These are phyloP conservation scores for Balaeniceps rex DNA, from an alignment of 2,113 vertebrate genomes.

Conservation along the genomic window DNA sequence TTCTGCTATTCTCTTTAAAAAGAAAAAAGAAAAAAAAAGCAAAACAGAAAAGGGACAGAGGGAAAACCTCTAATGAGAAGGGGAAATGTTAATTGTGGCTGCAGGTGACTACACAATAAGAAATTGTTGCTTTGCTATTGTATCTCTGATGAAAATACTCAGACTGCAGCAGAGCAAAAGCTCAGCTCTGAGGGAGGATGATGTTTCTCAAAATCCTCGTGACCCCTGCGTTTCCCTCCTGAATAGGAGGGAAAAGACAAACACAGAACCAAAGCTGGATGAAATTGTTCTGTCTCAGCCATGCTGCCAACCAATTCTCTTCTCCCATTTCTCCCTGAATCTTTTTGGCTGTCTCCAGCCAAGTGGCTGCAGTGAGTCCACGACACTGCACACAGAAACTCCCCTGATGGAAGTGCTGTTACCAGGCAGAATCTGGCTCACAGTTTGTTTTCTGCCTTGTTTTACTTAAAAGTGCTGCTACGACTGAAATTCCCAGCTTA, in stretches of 20 bases:
- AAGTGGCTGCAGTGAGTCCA: background rate
- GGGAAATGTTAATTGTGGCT: slow-evolving; percentile 26
- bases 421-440: background rate
- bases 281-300: background rate
- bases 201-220: background rate
- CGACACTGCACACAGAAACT: background rate
- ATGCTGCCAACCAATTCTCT: background rate
- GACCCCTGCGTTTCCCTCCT: background rate
- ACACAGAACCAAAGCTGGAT: background rate
- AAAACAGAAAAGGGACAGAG: background rate
- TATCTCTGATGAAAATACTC: background rate
- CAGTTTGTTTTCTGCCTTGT: background rate
- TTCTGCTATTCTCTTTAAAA: background rate
- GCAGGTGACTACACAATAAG: background rate
- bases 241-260: background rate
- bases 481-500: background rate
- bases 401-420: background rate
- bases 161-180: background rate
- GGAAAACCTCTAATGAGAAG: background rate
- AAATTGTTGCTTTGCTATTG: background rate
- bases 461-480: background rate
- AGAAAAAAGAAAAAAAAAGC: fast-evolving
- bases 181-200: background rate
- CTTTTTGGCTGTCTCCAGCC: background rate
- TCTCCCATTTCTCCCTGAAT: background rate